These are phyloP conservation scores for Reticulitermes lucifugus DNA, from an alignment of 2,888 invertebrate species.

Conservation along the genomic window DNA sequence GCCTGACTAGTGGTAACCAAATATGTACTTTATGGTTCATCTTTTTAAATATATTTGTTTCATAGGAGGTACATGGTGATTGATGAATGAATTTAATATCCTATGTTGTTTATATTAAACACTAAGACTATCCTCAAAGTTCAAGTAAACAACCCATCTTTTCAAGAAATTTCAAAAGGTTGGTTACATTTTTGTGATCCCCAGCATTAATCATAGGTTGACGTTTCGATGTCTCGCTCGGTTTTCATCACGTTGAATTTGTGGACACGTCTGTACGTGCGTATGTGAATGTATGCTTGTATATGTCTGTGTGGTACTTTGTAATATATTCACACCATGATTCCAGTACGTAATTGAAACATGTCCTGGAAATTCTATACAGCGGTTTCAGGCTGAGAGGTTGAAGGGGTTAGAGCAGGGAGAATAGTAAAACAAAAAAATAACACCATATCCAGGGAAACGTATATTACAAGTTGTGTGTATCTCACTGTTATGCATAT, in stretches of 20 bases:
- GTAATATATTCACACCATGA: constrained; percentile 42
- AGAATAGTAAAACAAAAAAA: constrained; percentile 15
- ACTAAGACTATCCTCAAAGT: too few relatives aligned
- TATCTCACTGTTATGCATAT: not conserved
- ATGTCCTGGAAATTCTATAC: constrained; percentile 45
- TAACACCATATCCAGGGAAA: constrained; percentile 37
- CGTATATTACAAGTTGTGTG: constrained; percentile 41
- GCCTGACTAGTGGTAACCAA: too few relatives aligned
- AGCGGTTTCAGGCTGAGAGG: constrained; percentile 16
- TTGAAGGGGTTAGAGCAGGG: constrained; percentile 5
- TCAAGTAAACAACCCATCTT: too few relatives aligned
- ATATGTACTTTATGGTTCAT: too few relatives aligned
- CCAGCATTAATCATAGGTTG: not conserved
- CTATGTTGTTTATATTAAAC: too few relatives aligned
- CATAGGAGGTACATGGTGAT: too few relatives aligned
- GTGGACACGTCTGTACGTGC: not conserved
- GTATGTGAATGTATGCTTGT: not conserved
- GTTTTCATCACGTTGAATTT: not conserved
- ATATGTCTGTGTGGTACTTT: not conserved
- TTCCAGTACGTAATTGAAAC: constrained; percentile 43
- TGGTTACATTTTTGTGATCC: not conserved
- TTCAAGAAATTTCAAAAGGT: too few relatives aligned
- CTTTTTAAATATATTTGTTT: too few relatives aligned
- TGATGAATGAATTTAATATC: too few relatives aligned
- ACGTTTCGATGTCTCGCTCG: not conserved